phyloP scores from a whole-genome alignment of 1,140 invertebrate genomes.

The Cydia splendana region DNA sequence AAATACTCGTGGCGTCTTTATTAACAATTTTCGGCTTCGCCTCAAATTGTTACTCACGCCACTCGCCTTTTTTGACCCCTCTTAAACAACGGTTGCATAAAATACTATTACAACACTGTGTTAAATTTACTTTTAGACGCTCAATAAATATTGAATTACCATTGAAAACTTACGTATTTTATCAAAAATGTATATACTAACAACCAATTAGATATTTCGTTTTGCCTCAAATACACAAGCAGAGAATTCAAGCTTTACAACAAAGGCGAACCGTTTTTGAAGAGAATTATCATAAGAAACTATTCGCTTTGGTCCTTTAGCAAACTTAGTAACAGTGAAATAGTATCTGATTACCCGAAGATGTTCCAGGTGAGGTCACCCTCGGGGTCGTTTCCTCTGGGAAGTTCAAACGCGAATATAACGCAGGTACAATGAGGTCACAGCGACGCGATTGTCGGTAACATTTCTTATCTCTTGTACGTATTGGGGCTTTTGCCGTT shows the following conservation, averaged over 20 bases:
- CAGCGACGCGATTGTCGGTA: slow-evolving; percentile 46
- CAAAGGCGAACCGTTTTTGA: slow-evolving; percentile 4
- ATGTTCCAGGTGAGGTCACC: slow-evolving; percentile 1
- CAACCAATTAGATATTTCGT: not conserved
- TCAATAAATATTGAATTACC: too few species aligned
- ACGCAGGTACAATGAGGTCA: slow-evolving; percentile 41
- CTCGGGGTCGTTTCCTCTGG: slow-evolving; percentile 36
- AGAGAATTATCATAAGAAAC: slow-evolving; percentile 2
- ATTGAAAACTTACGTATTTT: too few species aligned
- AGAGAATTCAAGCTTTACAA: not conserved
- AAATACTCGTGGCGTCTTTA: too few species aligned
- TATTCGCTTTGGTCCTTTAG: slow-evolving; percentile 2
- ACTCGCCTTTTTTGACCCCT: too few species aligned
- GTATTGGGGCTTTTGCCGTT: slow-evolving; percentile 49
- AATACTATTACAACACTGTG: too few species aligned
- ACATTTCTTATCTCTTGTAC: slow-evolving; percentile 52
- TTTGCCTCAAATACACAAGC: not conserved
- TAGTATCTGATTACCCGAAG: slow-evolving; percentile 25
- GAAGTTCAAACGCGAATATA: slow-evolving; percentile 49
- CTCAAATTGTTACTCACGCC: too few species aligned
- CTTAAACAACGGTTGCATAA: too few species aligned
- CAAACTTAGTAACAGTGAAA: not conserved
- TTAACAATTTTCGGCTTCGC: too few species aligned
- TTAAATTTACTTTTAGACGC: too few species aligned
- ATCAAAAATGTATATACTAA: too few species aligned